Percentiles rank a stretch among this genome's conserved stretches.
Evolutionary conservation across 2,113 vertebrate genomes (phyloP).

Genomic region (Myocastor coypus): DNA sequence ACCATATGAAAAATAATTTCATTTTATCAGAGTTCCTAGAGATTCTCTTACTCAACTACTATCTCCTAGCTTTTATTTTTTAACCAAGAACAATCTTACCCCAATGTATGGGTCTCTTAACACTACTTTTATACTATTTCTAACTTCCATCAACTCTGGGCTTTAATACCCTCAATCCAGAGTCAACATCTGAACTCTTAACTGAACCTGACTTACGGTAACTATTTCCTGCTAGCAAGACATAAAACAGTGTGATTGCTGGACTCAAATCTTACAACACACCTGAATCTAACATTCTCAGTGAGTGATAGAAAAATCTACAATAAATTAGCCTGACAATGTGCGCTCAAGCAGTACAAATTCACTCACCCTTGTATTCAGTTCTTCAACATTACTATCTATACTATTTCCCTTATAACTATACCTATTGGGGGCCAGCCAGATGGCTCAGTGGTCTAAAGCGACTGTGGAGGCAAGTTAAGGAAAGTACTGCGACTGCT

Average conservation of each 20-base stretch:
- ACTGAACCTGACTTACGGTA: conserved; percentile 21
- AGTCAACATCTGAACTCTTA: conserved; percentile 55
- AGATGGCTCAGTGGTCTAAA: too few species aligned
- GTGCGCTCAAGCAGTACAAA: neutral
- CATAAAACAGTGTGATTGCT: neutral
- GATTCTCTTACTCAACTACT: conserved; percentile 22
- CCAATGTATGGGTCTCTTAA: conserved; percentile 10
- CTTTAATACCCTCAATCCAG: neutral
- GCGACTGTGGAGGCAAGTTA: too few species aligned
- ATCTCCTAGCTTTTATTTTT: conserved; percentile 31
- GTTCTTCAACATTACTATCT: conserved; percentile 35
- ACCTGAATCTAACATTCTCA: conserved; percentile 9
- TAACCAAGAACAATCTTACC: conserved; percentile 30
- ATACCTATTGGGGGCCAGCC: neutral
- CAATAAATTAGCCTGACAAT: conserved; percentile 47
- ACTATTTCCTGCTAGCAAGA: neutral
- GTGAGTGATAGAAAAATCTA: conserved; percentile 46
- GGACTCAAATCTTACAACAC: conserved; percentile 47
- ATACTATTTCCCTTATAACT: conserved; percentile 11
- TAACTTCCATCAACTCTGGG: conserved; percentile 31
- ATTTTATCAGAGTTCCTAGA: conserved; percentile 59
- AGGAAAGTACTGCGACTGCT: too few species aligned
- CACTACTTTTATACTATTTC: neutral
- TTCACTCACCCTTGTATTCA: neutral
- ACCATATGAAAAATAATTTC: conserved; percentile 10